These are phyloP conservation scores for Dinomys branickii DNA, from an alignment of 2,113 vertebrate genomes.

Conservation along the genomic window DNA sequence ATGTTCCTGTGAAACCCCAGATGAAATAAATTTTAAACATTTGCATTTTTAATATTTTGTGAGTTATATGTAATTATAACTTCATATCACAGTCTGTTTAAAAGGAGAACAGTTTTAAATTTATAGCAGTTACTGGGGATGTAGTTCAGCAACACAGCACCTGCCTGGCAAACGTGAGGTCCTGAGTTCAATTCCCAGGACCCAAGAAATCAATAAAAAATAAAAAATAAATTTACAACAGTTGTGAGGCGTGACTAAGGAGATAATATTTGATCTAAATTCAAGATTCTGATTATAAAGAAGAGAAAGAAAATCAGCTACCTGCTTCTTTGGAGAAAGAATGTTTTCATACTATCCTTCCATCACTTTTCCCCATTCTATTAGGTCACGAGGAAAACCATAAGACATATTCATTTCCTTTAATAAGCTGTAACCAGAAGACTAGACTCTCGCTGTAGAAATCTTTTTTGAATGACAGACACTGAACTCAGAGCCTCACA, in stretches of 20 bases:
- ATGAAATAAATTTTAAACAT: neutral
- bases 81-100: neutral
- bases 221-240: neutral
- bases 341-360: neutral
- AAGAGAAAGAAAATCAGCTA: neutral
- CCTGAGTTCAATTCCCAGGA: too few species aligned
- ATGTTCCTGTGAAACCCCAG: neutral
- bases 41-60: constrained; percentile 50
- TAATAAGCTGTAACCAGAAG: constrained; percentile 11
- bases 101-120: constrained; percentile 17
- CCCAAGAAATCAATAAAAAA: too few species aligned
- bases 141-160: too few species aligned
- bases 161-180: too few species aligned
- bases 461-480: constrained; percentile 9
- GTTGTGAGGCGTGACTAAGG: neutral
- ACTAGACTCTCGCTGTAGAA: neutral
- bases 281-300: neutral
- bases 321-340: neutral
- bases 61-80: neutral
- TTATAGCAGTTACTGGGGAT: neutral
- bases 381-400: neutral
- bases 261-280: neutral
- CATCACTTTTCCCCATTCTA: neutral
- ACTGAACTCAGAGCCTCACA: neutral
- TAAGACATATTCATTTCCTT: neutral